Evolutionary conservation across 2,888 invertebrate genomes (phyloP).

Genomic region (Tubulanus polymorphus): DNA sequence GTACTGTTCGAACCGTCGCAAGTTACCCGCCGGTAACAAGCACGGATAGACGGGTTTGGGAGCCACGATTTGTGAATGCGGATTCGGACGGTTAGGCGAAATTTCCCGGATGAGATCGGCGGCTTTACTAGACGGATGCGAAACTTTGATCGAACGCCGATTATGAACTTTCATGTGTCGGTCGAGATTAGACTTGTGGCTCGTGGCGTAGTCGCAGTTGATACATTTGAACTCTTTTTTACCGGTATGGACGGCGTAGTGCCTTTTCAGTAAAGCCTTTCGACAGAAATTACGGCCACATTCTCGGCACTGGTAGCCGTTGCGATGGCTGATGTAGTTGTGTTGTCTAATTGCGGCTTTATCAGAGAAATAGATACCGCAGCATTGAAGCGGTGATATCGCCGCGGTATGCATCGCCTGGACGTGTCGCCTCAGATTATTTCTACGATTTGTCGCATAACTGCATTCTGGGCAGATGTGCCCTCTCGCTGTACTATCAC

Average conservation of each 20-base stretch:
- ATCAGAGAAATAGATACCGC: conserved; percentile 45
- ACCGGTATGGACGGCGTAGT: conserved; percentile 54
- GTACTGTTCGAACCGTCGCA: too few relatives aligned
- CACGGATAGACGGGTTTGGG: too few relatives aligned
- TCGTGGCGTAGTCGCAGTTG: conserved; percentile 53
- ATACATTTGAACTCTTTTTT: conserved; percentile 52
- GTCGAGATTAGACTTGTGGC: conserved; percentile 55
- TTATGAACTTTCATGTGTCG: conserved; percentile 51
- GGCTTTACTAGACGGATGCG: too few relatives aligned
- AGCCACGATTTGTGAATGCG: too few relatives aligned
- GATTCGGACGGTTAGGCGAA: too few relatives aligned
- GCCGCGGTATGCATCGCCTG: conserved; percentile 52
- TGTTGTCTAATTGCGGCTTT: conserved; percentile 53
- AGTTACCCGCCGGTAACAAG: too few relatives aligned
- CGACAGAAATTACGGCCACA: conserved; percentile 53
- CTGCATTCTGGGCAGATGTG: conserved; percentile 40
- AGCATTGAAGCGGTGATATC: conserved; percentile 44
- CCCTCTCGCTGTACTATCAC: too few relatives aligned
- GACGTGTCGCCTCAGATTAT: conserved; percentile 53
- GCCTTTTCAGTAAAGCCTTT: conserved; percentile 53
- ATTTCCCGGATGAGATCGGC: too few relatives aligned
- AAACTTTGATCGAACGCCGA: too few relatives aligned
- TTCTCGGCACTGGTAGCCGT: conserved; percentile 51
- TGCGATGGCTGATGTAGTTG: conserved; percentile 45
- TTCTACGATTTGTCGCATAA: conserved; percentile 50